A percentile compares a stretch with the other conserved stretches of the same genome.
Evolutionary conservation across 1,140 invertebrate genomes (phyloP).

Genomic region (Pachyrhynchus sulphureomaculatus): DNA sequence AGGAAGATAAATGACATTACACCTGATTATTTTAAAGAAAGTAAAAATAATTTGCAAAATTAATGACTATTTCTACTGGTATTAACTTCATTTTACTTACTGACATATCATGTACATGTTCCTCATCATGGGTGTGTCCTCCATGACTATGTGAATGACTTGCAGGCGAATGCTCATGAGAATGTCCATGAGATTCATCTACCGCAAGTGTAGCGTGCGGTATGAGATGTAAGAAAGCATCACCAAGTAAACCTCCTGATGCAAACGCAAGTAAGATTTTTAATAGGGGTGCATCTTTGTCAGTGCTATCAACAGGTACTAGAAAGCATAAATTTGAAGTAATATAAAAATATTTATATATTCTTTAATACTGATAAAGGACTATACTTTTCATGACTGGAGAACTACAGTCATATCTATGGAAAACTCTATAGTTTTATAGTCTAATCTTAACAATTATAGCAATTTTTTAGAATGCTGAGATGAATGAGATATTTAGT

Average conservation of each 20-base stretch:
- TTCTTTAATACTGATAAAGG: background rate
- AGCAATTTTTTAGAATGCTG: too few relatives aligned
- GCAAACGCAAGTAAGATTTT: slow-evolving; percentile 93
- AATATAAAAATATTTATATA: background rate
- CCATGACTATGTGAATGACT: slow-evolving; percentile 53
- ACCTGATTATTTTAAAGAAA: slow-evolving; percentile 68
- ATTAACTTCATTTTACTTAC: slow-evolving; percentile 16
- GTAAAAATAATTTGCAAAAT: background rate
- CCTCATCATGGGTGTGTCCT: slow-evolving; percentile 49
- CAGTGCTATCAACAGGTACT: slow-evolving; percentile 87
- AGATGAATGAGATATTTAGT: too few relatives aligned
- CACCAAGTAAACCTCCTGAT: slow-evolving; percentile 90
- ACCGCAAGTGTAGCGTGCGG: slow-evolving; percentile 84
- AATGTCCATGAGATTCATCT: slow-evolving; percentile 58
- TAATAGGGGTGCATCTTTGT: slow-evolving; percentile 78
- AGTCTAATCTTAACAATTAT: too few relatives aligned
- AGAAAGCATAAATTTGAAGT: slow-evolving; percentile 50
- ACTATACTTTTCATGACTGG: too few relatives aligned
- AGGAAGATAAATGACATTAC: too few relatives aligned
- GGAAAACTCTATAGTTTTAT: too few relatives aligned
- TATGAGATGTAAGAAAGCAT: slow-evolving; percentile 95
- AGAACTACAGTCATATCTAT: too few relatives aligned
- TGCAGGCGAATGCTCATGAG: slow-evolving; percentile 54
- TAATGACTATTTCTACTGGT: background rate
- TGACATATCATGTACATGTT: slow-evolving; percentile 56